Evolutionary conservation across 1,140 invertebrate genomes (phyloP).

Genomic region (Euura lappo): DNA sequence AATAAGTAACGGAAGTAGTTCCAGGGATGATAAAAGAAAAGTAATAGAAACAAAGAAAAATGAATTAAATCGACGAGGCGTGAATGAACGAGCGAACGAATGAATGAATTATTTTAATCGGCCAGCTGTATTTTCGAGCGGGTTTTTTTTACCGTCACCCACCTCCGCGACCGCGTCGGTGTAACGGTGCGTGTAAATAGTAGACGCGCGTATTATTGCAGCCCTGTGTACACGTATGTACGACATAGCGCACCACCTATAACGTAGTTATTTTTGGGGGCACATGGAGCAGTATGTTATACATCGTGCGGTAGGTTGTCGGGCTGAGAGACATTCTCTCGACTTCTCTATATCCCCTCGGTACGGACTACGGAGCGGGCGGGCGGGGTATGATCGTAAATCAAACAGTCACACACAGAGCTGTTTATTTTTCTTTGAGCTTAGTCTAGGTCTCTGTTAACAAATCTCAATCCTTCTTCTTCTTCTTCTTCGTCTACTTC

Average conservation of each 20-base stretch:
- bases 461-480: background rate
- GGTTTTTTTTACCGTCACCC: too few species aligned
- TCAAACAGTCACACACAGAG: conserved; percentile 28
- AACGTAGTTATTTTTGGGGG: conserved; percentile 33
- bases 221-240: conserved; percentile 21
- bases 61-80: background rate
- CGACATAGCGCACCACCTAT: conserved; percentile 1
- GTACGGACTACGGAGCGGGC: background rate
- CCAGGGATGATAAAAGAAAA: background rate
- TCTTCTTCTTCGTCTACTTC: background rate
- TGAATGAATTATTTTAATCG: background rate
- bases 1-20: background rate
- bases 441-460: conserved; percentile 22
- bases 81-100: background rate
- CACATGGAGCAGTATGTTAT: conserved; percentile 43
- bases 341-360: background rate
- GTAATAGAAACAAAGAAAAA: background rate
- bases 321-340: conserved; percentile 13
- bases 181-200: too few species aligned
- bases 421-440: conserved; percentile 32
- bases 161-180: too few species aligned
- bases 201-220: conserved; percentile 25
- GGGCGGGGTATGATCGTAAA: conserved; percentile 28
- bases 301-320: conserved; percentile 42
- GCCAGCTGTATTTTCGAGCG: too few species aligned